Conservation (phyloP, 2,113 vertebrate genomes). For the Gorsachius goisagi region DNA sequence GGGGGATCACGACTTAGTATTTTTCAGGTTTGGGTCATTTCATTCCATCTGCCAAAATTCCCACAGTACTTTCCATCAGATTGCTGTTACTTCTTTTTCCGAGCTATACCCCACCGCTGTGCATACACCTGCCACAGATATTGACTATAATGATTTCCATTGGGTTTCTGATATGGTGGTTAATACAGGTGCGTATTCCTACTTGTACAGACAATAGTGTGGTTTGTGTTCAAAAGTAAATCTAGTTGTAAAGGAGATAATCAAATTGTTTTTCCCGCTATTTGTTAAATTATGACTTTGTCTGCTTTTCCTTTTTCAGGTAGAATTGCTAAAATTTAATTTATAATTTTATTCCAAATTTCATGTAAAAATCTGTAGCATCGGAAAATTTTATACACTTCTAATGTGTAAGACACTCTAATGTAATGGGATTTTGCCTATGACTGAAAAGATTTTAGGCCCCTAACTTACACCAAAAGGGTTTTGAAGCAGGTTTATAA, state of each 20-base stretch:
- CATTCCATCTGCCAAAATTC: neutral
- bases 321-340: neutral
- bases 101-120: neutral
- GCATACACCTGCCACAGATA: neutral
- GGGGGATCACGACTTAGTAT: neutral
- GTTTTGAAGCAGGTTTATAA: neutral
- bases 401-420: fast-evolving
- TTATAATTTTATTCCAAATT: neutral
- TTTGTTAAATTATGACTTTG: neutral
- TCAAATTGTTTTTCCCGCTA: neutral
- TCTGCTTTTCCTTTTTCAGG: neutral
- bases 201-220: neutral
- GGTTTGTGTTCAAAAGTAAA: neutral
- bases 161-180: neutral
- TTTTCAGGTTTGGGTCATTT: slow-evolving; percentile 10
- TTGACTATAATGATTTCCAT: neutral
- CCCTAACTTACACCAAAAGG: neutral
- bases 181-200: neutral
- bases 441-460: neutral
- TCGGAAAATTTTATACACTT: neutral
- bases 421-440: neutral
- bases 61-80: neutral
- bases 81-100: neutral
- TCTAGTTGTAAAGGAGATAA: neutral
- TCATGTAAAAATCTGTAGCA: neutral